A percentile compares a stretch with the other conserved stretches of the same genome.
These are phyloP conservation scores for Polyodon spathula DNA, from an alignment of 2,113 vertebrate species.

Conservation along the genomic window DNA sequence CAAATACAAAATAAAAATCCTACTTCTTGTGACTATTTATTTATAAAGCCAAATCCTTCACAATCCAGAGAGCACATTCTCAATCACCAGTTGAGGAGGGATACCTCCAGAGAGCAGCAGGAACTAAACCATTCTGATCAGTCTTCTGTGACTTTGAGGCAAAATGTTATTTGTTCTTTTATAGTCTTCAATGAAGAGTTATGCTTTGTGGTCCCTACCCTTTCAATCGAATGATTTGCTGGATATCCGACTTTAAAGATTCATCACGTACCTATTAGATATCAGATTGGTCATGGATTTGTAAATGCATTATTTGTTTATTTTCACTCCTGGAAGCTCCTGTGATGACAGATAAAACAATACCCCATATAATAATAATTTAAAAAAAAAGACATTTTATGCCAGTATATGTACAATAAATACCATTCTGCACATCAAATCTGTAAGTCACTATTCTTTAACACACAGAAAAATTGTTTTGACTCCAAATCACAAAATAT, in stretches of 20 bases:
- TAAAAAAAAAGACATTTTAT: too few species aligned
- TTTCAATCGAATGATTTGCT: slow-evolving; percentile 44
- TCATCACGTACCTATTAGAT: slow-evolving; percentile 27
- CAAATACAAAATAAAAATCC: too few species aligned
- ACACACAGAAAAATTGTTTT: too few species aligned
- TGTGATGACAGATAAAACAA: too few species aligned
- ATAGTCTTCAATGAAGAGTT: slow-evolving; percentile 38
- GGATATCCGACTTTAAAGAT: slow-evolving; percentile 33
- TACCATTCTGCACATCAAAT: too few species aligned
- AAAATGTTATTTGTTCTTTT: slow-evolving; percentile 40
- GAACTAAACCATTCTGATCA: slow-evolving; percentile 39
- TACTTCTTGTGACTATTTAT: neutral
- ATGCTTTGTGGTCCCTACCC: slow-evolving; percentile 30
- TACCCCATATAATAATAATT: too few species aligned
- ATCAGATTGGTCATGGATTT: slow-evolving; percentile 18
- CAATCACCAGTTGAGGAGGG: slow-evolving; percentile 30
- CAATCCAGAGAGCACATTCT: slow-evolving; percentile 37
- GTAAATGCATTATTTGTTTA: neutral
- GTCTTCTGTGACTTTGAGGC: slow-evolving; percentile 36
- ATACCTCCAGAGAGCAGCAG: slow-evolving; percentile 33
- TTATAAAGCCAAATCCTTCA: slow-evolving; percentile 41
- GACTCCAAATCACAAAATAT: too few species aligned
- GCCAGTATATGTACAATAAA: too few species aligned
- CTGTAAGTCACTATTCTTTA: too few species aligned
- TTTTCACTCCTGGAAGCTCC: too few species aligned